Evolutionary conservation across 1,140 invertebrate genomes (phyloP), one percentile per base, ranked within the genome.

Genomic region (Neelides sp.): DNA sequence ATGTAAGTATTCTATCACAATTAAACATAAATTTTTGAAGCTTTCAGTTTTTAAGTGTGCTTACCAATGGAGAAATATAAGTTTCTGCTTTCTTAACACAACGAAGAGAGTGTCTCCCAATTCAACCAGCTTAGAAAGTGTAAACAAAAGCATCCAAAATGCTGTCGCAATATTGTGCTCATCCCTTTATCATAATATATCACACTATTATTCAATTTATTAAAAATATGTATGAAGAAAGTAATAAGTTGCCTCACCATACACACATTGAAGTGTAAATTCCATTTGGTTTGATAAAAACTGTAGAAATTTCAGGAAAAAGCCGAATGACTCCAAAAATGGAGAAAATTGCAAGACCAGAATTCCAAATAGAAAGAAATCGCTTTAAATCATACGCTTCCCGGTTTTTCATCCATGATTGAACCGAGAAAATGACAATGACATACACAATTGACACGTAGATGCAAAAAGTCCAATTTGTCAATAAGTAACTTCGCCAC

Each of bases 11-110:
- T 1, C 15, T 8, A 13, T 10, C 35, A 36, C 28, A 3, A 45
- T 5, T 4, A 4, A 7, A 7, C 12, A 5, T 24, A 20, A 17
- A 43, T 19, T 17, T 30, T 30, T 3, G 32, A n/a, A 8, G 22
- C 32, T 19, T 12, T 45, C n/a, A 30, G 43, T 23, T 28, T 10
- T 7, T 45, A 45, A 24, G 10, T 42, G 48, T 22, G 3, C 15
- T 28, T 35, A 56, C 54, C 54, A 57, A 17, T 57, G 54, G 8
- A 57, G 24, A 19, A 57, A 52, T 30, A 52, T 48, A 24, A 57
- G 23, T 36, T 43, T 43, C 32, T 52, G 50, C 41, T 57, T 57
- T 3, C 46, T 17, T 1, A 57, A 26, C 10, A 52, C 40, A 30
- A 57, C 45, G 39, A 57, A 57, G 15, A 48, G 15, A 0, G 54